Evolutionary conservation across 1,140 invertebrate genomes (phyloP).

Genomic region (Microplitis demolitor): DNA sequence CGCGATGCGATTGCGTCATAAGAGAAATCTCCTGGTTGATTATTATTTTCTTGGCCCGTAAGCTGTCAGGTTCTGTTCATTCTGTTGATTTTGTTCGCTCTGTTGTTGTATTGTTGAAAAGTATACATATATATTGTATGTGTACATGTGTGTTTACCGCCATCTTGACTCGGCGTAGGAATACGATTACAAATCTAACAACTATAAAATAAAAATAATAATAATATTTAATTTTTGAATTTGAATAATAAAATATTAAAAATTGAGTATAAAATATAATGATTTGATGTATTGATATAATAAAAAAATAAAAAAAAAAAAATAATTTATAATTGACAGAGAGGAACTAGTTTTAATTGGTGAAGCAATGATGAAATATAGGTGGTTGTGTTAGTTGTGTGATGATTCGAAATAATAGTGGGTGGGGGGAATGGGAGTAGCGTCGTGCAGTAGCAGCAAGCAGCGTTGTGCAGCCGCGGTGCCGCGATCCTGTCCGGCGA

Average conservation of each 20-base stretch:
- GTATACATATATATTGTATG: not conserved
- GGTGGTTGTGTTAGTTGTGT: constrained; percentile 1
- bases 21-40: constrained; percentile 38
- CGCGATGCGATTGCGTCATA: constrained; percentile 41
- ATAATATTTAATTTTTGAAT: too few relatives aligned
- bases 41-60: too few relatives aligned
- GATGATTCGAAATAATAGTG: not conserved
- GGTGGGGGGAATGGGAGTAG: constrained; percentile 28
- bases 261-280: too few relatives aligned
- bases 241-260: too few relatives aligned
- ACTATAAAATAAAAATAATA: too few relatives aligned
- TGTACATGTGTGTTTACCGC: constrained; percentile 3
- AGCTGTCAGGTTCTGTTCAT: too few relatives aligned
- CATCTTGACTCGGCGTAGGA: constrained; percentile 39
- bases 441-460: constrained; percentile 20
- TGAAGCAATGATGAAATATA: constrained; percentile 22
- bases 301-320: too few relatives aligned
- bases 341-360: too few relatives aligned
- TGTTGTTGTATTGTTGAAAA: not conserved
- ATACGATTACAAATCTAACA: constrained; percentile 1
- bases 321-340: too few relatives aligned
- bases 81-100: not conserved
- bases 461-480: constrained; percentile 19
- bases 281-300: too few relatives aligned
- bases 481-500: constrained; percentile 30